Evolutionary conservation across 2,113 vertebrate genomes (phyloP).

Genomic region (Zonotrichia leucophrys): DNA sequence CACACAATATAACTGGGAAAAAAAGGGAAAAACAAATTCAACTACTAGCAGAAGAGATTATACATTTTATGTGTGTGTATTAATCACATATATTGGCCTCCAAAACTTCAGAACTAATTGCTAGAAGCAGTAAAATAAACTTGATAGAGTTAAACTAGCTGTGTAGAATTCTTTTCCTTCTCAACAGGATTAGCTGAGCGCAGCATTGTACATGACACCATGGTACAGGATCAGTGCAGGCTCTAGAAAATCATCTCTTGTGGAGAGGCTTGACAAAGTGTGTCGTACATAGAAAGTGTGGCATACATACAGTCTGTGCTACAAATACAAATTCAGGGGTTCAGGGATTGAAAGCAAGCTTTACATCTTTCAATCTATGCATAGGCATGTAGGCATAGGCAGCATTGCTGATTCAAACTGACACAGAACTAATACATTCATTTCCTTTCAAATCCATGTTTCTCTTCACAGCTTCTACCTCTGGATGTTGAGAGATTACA

Average conservation of each 20-base stretch:
- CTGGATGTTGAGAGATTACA: background rate
- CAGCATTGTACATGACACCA: background rate
- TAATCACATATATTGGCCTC: background rate
- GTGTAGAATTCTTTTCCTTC: background rate
- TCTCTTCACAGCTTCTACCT: background rate
- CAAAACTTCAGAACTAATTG: background rate
- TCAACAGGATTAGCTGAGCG: background rate
- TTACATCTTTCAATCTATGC: background rate
- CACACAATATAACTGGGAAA: background rate
- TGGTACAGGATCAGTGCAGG: background rate
- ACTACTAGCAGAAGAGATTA: background rate
- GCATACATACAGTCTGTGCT: too few species aligned
- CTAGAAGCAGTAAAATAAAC: background rate
- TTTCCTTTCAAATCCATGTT: constrained; percentile 9
- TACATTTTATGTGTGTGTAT: background rate
- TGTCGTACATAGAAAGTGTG: fast-evolving
- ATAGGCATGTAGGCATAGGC: background rate
- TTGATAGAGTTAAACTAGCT: background rate
- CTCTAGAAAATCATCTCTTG: background rate
- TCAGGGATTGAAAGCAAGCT: background rate
- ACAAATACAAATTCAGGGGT: background rate
- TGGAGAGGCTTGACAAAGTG: background rate
- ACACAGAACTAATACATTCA: background rate
- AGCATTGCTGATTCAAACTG: background rate
- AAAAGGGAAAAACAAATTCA: background rate